phyloP scores from a whole-genome alignment of 2,888 invertebrate species.

The Mimachlamys varia region DNA sequence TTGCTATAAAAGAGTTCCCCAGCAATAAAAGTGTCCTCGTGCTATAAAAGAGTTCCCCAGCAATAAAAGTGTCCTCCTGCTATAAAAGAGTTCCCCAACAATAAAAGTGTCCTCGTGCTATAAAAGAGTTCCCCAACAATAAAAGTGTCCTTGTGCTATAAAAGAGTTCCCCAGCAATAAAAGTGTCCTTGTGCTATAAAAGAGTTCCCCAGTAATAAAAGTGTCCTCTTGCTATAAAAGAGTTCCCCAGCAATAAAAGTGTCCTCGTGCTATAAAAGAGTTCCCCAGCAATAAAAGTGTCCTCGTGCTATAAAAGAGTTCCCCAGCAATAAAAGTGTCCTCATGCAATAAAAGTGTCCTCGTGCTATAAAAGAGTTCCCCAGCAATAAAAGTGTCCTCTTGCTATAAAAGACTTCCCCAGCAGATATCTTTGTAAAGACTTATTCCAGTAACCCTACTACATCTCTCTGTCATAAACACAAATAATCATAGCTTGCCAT shows the following conservation, averaged over 20 bases:
- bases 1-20: too few species aligned
- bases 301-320: not conserved
- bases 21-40: constrained; percentile 9
- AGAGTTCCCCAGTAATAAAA: constrained; percentile 3
- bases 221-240: too few species aligned
- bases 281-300: not conserved
- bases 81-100: too few species aligned
- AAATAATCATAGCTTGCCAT: not conserved
- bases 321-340: too few species aligned
- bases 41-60: too few species aligned
- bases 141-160: too few species aligned
- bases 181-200: too few species aligned
- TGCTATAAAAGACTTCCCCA: not conserved
- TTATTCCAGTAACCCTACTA: not conserved
- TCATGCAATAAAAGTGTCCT: too few species aligned
- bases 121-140: too few species aligned
- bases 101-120: too few species aligned
- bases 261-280: too few species aligned
- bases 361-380: not conserved
- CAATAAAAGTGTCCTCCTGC: constrained; percentile 1
- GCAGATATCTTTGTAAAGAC: not conserved
- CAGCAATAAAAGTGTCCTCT: not conserved
- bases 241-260: not conserved
- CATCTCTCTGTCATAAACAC: not conserved
- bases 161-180: constrained; percentile 1